Evolutionary conservation across 2,888 invertebrate genomes (phyloP), one percentile per base, ranked within the genome.

Genomic region (Drosophila prostipennis): DNA sequence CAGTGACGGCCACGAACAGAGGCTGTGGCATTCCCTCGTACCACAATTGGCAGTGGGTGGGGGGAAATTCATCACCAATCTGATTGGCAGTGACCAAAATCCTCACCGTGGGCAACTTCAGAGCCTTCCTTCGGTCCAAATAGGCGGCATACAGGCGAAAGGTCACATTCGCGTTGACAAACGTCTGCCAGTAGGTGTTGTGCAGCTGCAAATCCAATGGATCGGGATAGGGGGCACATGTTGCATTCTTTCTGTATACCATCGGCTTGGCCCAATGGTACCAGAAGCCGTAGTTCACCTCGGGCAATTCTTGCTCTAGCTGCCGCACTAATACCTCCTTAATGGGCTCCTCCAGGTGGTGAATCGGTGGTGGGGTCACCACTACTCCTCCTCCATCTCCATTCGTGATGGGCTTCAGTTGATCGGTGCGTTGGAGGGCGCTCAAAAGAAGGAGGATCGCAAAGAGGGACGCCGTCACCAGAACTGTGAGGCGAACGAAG

Each of bases 111-210:
- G 96, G 95, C 1, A 96, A 96, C 57, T 94, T 93, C 60, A 96
- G 96, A 57, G 95, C 92, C 73, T 94, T 93, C 26, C 98, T 93
- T 51, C 94, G 94, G 91, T 98, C 98, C 91, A 96, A 94, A 91
- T 97, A 98, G 2, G 98, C 98, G 26, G 97, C 97, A 91, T 95
- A 98, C 45, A 98, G 92, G 87, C 97, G 96, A 89, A 97, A 97
- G 6, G 96, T 96, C 14, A 97, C 96, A 85, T 97, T 96, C 19
- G 93, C 93, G 13, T 96, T 95, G 78, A 94, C 94, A 85, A 97
- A 91, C 34, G 95, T 96, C 92, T 98, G 98, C 98, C 98, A 98
- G 91, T 98, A 97, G 55, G 96, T 94, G 91, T 98, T 98, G 93
- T 97, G 97, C 92, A 97, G 97, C 91, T 97, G 96, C 65, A 98